Evolutionary conservation across 2,113 vertebrate genomes (phyloP).

Genomic region (Pholis gunnellus): DNA sequence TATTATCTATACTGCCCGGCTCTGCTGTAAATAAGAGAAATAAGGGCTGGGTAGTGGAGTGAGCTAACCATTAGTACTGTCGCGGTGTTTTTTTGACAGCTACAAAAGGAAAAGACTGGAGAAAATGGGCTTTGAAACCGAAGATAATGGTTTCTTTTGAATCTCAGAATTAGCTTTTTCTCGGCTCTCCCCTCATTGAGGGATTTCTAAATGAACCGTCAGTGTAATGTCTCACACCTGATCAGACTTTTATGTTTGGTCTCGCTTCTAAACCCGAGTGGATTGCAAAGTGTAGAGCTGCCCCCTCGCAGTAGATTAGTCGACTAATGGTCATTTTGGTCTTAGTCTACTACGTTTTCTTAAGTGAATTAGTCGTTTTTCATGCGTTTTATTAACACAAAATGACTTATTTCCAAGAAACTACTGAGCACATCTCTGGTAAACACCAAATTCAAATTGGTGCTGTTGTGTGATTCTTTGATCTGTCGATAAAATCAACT

Average conservation of each 20-base stretch:
- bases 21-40: slow-evolving; percentile 1
- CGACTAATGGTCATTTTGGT: too few species aligned
- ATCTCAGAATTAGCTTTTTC: neutral
- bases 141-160: slow-evolving; percentile 12
- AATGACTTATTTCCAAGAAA: too few species aligned
- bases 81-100: neutral
- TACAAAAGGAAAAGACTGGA: neutral
- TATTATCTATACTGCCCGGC: neutral
- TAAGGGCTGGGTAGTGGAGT: neutral
- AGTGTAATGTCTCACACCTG: neutral
- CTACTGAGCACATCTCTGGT: too few species aligned
- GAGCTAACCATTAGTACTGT: neutral
- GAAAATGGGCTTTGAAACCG: neutral
- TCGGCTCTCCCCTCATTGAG: neutral
- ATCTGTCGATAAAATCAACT: too few species aligned
- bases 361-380: too few species aligned
- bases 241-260: neutral
- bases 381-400: too few species aligned
- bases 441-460: too few species aligned
- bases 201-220: neutral
- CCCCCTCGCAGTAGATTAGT: neutral
- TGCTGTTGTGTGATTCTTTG: too few species aligned
- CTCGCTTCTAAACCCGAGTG: slow-evolving; percentile 9
- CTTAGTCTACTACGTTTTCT: too few species aligned
- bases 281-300: neutral